phyloP scores from a whole-genome alignment of 2,113 vertebrate species.

The Equus quagga region DNA sequence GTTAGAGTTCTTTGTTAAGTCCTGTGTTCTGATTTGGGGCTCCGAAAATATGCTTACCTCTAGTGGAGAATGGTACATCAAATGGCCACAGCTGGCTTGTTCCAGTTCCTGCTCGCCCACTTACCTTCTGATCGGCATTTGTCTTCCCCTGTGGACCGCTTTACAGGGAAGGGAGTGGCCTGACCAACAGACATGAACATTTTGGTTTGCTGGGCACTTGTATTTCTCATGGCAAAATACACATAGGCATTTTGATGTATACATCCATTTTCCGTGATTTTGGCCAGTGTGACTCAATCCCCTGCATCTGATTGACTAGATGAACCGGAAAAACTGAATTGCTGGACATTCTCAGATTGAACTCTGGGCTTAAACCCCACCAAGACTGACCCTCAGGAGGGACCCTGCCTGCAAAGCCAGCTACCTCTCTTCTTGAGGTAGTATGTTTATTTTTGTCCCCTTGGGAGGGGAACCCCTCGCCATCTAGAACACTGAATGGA shows the following conservation, averaged over 20 bases:
- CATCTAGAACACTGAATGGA: neutral
- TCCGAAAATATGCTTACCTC: neutral
- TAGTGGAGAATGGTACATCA: neutral
- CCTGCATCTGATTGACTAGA: neutral
- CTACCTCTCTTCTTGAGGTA: neutral
- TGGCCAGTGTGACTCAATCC: neutral
- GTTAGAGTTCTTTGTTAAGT: neutral
- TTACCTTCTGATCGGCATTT: neutral
- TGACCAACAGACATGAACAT: neutral
- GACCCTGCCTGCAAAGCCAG: neutral
- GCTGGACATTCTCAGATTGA: neutral
- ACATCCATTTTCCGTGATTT: neutral
- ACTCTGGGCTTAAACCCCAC: neutral
- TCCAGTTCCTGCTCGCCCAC: neutral
- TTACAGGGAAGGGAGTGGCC: neutral
- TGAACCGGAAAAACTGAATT: neutral
- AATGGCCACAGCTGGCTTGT: neutral
- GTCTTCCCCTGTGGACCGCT: neutral
- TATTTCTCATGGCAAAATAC: neutral
- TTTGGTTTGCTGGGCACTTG: neutral
- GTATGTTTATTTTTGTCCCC: neutral
- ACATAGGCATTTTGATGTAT: neutral
- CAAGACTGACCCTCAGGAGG: neutral
- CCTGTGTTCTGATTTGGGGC: neutral
- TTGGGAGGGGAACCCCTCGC: neutral